Evolutionary conservation across 1,140 invertebrate genomes (phyloP).

Genomic region (Sitodiplosis mosellana): DNA sequence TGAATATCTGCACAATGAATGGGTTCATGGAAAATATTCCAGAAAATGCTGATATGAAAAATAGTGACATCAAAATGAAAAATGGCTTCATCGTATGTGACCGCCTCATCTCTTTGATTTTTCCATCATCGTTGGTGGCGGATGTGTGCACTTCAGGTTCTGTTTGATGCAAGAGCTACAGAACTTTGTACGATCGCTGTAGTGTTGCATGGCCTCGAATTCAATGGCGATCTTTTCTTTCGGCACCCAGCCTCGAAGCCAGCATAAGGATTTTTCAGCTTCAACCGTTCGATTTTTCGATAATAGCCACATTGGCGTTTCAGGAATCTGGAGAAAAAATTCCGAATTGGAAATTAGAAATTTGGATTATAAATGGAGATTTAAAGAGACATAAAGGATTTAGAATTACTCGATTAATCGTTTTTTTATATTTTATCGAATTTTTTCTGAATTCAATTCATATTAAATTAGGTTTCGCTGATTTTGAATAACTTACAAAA

Average conservation of each 20-base stretch:
- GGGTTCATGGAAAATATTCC: conserved; percentile 31
- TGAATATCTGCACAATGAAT: conserved; percentile 34
- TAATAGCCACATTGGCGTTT: too few species aligned
- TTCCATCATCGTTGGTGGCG: conserved; percentile 4
- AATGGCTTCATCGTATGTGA: conserved; percentile 31
- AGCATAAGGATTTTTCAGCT: too few species aligned
- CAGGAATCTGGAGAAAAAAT: too few species aligned
- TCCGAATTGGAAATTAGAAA: too few species aligned
- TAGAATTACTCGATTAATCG: too few species aligned
- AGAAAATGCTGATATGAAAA: conserved; percentile 21
- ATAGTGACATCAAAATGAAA: conserved; percentile 26
- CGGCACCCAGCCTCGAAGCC: neutral
- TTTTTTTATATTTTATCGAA: too few species aligned
- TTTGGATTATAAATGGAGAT: too few species aligned
- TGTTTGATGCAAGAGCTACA: conserved; percentile 2
- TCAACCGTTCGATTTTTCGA: too few species aligned
- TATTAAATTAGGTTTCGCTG: too few species aligned
- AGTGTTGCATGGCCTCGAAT: neutral
- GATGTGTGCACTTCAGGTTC: conserved; percentile 2
- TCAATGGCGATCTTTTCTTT: neutral
- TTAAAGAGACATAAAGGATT: too few species aligned
- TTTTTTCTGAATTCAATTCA: too few species aligned
- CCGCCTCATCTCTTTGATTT: conserved; percentile 23
- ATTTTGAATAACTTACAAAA: too few species aligned
- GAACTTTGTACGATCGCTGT: conserved; percentile 1